Conservation (phyloP, 2,113 vertebrate genomes). For the Bos taurus region DNA sequence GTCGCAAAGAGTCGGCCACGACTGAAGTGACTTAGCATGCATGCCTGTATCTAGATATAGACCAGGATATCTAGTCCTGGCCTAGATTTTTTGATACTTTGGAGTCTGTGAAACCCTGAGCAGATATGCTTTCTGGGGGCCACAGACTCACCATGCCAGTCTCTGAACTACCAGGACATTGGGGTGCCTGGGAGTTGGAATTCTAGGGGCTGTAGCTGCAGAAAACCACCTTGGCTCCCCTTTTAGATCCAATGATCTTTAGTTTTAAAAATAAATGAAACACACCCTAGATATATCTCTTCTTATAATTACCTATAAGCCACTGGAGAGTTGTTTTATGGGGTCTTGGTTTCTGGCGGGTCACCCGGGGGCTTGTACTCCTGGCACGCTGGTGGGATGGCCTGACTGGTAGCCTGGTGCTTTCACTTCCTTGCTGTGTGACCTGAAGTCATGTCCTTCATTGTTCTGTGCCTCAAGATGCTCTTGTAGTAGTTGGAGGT, state of each 20-base stretch:
- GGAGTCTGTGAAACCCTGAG: neutral
- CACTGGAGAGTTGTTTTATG: neutral
- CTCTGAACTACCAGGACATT: neutral
- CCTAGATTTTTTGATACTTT: neutral
- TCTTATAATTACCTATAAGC: neutral
- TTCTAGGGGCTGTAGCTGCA: neutral
- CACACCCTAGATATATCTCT: neutral
- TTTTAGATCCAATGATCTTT: neutral
- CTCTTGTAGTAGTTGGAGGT: neutral
- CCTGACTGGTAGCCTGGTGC: neutral
- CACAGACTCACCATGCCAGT: neutral
- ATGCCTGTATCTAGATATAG: neutral
- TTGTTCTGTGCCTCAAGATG: neutral
- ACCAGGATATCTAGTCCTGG: neutral
- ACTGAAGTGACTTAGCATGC: neutral
- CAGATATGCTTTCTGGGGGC: neutral
- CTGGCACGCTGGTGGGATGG: neutral
- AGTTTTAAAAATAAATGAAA: neutral
- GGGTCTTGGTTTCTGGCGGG: neutral
- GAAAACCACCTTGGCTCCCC: neutral
- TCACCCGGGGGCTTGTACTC: neutral
- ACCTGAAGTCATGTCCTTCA: neutral
- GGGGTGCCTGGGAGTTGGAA: too few species aligned
- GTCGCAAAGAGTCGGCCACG: rapidly evolving
- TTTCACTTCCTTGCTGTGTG: neutral